A percentile compares a stretch with the other conserved stretches of the same genome.
These are phyloP conservation scores for Polypedilum vanderplanki DNA, from an alignment of 1,140 invertebrate species.

Conservation along the genomic window DNA sequence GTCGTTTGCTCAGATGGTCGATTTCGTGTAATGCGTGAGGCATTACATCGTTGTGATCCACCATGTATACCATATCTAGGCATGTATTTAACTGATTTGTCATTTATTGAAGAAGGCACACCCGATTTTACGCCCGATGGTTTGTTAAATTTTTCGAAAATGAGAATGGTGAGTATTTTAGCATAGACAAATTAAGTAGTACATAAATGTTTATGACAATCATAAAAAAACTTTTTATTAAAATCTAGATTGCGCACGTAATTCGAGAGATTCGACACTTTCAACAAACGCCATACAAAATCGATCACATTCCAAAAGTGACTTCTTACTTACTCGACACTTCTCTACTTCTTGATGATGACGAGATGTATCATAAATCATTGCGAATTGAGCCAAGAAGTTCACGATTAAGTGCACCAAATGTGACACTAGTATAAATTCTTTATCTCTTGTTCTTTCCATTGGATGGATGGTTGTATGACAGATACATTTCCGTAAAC, in stretches of 20 bases:
- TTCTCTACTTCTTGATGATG: conserved; percentile 67
- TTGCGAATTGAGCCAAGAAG: conserved; percentile 74
- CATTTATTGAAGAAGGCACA: conserved; percentile 91
- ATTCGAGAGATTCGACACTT: conserved; percentile 87
- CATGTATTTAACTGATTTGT: conserved; percentile 86
- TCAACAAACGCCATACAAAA: conserved; percentile 89
- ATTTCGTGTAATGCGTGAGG: conserved; percentile 81
- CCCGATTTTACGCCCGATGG: conserved; percentile 86
- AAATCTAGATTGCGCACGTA: conserved; percentile 80
- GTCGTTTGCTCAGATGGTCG: conserved; percentile 84
- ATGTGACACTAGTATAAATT: conserved; percentile 30
- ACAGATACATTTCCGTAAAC: too few relatives aligned
- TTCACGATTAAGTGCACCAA: conserved; percentile 32
- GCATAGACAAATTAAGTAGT: not conserved
- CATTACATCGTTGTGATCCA: conserved; percentile 84
- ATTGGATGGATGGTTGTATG: too few relatives aligned
- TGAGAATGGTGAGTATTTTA: conserved; percentile 74
- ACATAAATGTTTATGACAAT: not conserved
- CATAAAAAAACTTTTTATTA: conserved; percentile 31
- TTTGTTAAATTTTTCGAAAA: conserved; percentile 92
- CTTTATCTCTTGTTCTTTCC: too few relatives aligned
- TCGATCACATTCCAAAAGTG: conserved; percentile 74
- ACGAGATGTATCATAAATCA: conserved; percentile 75
- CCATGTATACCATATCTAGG: conserved; percentile 90
- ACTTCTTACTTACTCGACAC: conserved; percentile 73